These are phyloP conservation scores for Clarias fuscus DNA, from an alignment of 2,797 vertebrate species.

Conservation along the genomic window DNA sequence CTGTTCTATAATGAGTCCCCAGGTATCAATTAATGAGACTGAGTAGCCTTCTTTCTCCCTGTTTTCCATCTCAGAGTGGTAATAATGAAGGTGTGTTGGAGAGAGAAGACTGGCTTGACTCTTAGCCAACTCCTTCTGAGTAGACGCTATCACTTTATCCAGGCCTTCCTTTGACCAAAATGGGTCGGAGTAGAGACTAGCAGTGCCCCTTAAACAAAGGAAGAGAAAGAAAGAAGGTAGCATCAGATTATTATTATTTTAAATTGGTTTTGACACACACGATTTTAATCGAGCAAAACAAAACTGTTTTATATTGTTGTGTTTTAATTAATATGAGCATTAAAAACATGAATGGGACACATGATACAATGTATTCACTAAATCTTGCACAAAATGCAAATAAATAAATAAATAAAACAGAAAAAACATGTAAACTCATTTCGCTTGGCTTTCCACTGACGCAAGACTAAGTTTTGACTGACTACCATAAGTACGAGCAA, in stretches of 20 bases:
- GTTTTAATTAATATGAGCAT: not conserved
- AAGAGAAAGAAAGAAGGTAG: too few species aligned
- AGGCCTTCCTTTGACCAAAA: slow-evolving; percentile 82
- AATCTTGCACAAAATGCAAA: too few species aligned
- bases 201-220: slow-evolving; percentile 71
- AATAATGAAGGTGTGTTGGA: slow-evolving; percentile 60
- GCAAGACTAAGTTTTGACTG: too few species aligned
- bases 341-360: too few species aligned
- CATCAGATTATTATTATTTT: too few species aligned
- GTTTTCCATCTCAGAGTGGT: slow-evolving; percentile 62
- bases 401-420: too few species aligned
- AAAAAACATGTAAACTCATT: too few species aligned
- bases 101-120: slow-evolving; percentile 63
- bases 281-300: not conserved
- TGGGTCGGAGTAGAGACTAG: slow-evolving; percentile 74
- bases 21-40: slow-evolving; percentile 76
- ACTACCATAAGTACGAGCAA: too few species aligned
- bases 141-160: slow-evolving; percentile 59
- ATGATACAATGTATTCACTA: too few species aligned
- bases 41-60: slow-evolving; percentile 68
- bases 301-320: not conserved
- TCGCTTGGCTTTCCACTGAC: too few species aligned
- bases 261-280: not conserved
- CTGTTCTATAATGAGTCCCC: slow-evolving; percentile 79
- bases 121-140: slow-evolving; percentile 76